Evolutionary conservation across 2,888 invertebrate genomes (phyloP).

Genomic region (Sinotaia quadrata): DNA sequence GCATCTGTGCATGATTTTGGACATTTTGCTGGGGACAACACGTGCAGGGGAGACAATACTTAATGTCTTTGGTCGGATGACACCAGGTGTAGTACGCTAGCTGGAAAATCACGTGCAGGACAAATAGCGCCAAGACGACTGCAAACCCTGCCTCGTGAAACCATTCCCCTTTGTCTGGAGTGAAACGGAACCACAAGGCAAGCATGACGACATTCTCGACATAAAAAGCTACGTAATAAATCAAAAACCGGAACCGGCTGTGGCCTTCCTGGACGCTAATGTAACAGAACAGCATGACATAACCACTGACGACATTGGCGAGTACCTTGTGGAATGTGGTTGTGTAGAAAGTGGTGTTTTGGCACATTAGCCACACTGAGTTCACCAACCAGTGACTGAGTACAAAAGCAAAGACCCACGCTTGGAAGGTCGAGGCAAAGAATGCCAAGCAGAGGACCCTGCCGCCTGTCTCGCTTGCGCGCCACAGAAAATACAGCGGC

Average conservation of each 20-base stretch:
- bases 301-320: constrained; percentile 80
- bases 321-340: constrained; percentile 60
- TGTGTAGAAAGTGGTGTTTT: constrained; percentile 59
- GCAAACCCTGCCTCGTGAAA: constrained; percentile 67
- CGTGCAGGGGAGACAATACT: constrained; percentile 48
- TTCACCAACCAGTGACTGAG: constrained; percentile 71
- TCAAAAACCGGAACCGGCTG: constrained; percentile 77
- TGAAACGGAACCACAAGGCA: constrained; percentile 71
- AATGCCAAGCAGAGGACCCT: constrained; percentile 72
- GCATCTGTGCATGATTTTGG: too few species aligned
- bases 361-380: constrained; percentile 72
- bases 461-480: constrained; percentile 71
- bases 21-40: too few species aligned
- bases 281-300: constrained; percentile 89
- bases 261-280: constrained; percentile 86
- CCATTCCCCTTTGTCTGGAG: constrained; percentile 60
- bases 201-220: constrained; percentile 73
- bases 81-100: constrained; percentile 68
- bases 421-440: constrained; percentile 70
- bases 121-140: constrained; percentile 63
- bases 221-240: constrained; percentile 73
- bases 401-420: constrained; percentile 67
- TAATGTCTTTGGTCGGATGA: constrained; percentile 65
- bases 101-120: constrained; percentile 64
- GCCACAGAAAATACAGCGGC: constrained; percentile 71